phyloP scores from a whole-genome alignment of 2,888 invertebrate species.

The Xylophagus ater region DNA sequence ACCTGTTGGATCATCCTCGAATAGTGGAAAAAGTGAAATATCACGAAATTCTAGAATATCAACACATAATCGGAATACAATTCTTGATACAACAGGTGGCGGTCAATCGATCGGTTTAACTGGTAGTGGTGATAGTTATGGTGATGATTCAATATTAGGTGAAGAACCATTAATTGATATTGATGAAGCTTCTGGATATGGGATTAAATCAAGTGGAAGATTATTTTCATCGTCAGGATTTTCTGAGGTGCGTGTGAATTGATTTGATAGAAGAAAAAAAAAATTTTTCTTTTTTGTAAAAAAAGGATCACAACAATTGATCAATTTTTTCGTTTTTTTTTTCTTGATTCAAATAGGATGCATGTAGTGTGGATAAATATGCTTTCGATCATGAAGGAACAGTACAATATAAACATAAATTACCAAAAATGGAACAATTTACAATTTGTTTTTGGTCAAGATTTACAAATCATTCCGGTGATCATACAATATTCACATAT shows the following conservation, averaged over 20 bases:
- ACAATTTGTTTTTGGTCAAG: conserved; percentile 76
- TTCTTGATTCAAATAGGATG: conserved; percentile 35
- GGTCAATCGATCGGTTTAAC: too few species aligned
- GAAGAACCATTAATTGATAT: neutral
- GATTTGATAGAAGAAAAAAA: neutral
- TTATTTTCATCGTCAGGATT: conserved; percentile 10
- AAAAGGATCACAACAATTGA: neutral
- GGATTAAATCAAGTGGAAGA: conserved; percentile 8
- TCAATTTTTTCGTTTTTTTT: conserved; percentile 3
- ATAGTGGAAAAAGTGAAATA: too few species aligned
- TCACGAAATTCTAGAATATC: too few species aligned
- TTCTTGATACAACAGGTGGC: conserved; percentile 4
- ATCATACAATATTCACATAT: conserved; percentile 75
- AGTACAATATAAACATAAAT: conserved; percentile 56
- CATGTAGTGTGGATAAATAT: conserved; percentile 58
- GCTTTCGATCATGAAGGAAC: conserved; percentile 55
- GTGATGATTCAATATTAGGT: neutral
- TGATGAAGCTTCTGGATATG: conserved; percentile 7
- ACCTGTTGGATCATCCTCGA: conserved; percentile 24
- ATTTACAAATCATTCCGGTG: conserved; percentile 68
- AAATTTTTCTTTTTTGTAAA: neutral
- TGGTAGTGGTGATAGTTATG: conserved; percentile 2
- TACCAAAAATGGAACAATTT: conserved; percentile 71
- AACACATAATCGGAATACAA: neutral
- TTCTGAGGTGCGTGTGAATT: conserved; percentile 11